Base-by-base conservation (phyloP, 2,113 vertebrate species). In the Hymenochirus boettgeri region DNA sequence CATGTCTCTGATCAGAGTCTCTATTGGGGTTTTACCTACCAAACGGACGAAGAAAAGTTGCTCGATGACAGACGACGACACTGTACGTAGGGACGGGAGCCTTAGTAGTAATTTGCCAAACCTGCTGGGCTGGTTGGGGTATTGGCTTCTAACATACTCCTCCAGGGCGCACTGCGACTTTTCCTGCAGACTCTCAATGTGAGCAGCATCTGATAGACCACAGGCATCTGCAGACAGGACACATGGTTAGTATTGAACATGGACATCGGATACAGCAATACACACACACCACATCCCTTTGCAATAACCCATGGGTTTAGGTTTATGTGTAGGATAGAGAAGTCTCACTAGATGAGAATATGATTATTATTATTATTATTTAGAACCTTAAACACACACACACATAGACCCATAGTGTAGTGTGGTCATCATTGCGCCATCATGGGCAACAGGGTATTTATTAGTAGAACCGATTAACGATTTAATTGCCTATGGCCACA, bases 21-120 rank as follows among this genome's bases (percentile, higher is more conserved):
- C 95, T 87, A 98, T 98, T n/a, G 95, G 95, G 90, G 95, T 98
- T 96, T 98, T 98, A 97, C 95, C 95, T 96, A 98, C 95, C 95
- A 98, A 94, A 82, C 95, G 95, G 78, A 98, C 95, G 93, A 98
- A 98, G 90, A 98, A 98, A 81, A 98, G 95, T 87, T 98, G 95
- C 84, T 98, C 96, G 73, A 97, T 98, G 83, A 98, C 94, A n/a
- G 95, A 96, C 33, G n/a, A 97, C 51, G 94, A 97, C 70, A 97
- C 93, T 69, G 96, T 96, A 81, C 94, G 96, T 73, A 96, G 88
- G 2, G 96, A 95, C 72, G 95, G n/a, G 80, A 98, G 82, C 79
- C 95, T 89, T 82, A 98, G 91, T 51, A 98, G 91, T 79, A 98
- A 91, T 84, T 98, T 98, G 79, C 95, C 96, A 81, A 98, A n/a